Percentiles rank a stretch among this genome's conserved stretches.
Conservation (phyloP, 2,113 vertebrate genomes). For the Aptenodytes patagonicus region DNA sequence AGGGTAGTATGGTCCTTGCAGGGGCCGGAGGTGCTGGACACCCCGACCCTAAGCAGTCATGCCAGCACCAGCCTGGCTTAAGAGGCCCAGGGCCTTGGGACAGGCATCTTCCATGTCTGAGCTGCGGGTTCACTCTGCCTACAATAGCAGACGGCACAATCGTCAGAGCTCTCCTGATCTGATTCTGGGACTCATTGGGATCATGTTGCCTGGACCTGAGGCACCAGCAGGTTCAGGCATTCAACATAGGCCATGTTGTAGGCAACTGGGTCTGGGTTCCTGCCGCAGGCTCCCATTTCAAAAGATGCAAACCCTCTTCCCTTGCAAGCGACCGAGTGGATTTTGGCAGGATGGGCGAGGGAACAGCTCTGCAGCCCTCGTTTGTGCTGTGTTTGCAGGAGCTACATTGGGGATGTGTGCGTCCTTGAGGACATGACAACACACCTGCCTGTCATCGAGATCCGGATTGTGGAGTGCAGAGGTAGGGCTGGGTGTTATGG, state of each 20-base stretch:
- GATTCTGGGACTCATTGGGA: neutral
- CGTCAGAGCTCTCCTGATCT: accelerated
- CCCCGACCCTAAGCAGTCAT: neutral
- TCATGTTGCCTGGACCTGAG: neutral
- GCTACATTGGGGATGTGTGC: conserved; percentile 92
- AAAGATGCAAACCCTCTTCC: neutral
- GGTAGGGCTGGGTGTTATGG: conserved; percentile 70
- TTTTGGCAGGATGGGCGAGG: neutral
- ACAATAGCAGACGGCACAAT: neutral
- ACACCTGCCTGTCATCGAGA: conserved; percentile 90
- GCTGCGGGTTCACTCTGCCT: neutral
- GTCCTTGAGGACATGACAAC: conserved; percentile 94
- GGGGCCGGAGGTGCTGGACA: neutral
- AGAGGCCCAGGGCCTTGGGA: neutral
- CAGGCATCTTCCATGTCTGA: neutral
- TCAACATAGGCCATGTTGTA: neutral
- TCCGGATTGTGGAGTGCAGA: conserved; percentile 94
- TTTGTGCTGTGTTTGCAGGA: conserved; percentile 73
- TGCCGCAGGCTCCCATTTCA: neutral
- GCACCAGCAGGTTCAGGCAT: neutral
- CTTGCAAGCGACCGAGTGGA: neutral
- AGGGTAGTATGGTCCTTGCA: neutral
- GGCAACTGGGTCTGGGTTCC: neutral
- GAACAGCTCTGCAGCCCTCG: neutral
- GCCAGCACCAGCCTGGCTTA: neutral